A percentile compares a stretch with the other conserved stretches of the same genome.
Evolutionary conservation across 2,113 vertebrate genomes (phyloP).

Genomic region (Clarias magur): DNA sequence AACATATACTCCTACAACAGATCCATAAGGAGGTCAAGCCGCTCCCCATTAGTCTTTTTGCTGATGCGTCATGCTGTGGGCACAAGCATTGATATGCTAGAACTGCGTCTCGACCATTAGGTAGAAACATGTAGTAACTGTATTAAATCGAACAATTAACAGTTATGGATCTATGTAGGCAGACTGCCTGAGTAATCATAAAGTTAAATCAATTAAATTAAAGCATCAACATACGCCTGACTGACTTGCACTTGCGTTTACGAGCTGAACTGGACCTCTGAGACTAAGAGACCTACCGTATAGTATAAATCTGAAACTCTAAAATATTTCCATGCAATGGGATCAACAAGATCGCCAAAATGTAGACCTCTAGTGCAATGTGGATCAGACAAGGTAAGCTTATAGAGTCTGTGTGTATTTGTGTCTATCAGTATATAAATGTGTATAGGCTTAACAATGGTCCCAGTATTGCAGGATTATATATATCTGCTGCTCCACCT

Average conservation of each 20-base stretch:
- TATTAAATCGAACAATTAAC: neutral
- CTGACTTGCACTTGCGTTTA: neutral
- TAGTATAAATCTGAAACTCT: neutral
- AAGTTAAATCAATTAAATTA: neutral
- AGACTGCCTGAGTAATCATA: neutral
- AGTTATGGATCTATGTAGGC: slow-evolving; percentile 18
- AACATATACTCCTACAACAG: slow-evolving; percentile 17
- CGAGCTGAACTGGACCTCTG: slow-evolving; percentile 7
- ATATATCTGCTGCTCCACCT: slow-evolving; percentile 45
- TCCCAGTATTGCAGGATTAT: slow-evolving; percentile 50
- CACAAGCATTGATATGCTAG: neutral
- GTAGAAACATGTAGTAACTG: neutral
- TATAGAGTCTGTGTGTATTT: slow-evolving; percentile 33
- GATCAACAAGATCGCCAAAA: slow-evolving; percentile 5
- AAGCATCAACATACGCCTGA: neutral
- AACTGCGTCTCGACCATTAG: neutral
- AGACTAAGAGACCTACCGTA: neutral
- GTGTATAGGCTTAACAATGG: slow-evolving; percentile 45
- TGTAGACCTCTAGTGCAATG: slow-evolving; percentile 21
- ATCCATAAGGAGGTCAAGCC: neutral
- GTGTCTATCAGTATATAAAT: slow-evolving; percentile 11
- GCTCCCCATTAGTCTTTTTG: slow-evolving; percentile 1
- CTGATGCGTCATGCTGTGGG: neutral
- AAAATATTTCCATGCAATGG: slow-evolving; percentile 8
- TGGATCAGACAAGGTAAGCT: slow-evolving; percentile 37